These are phyloP conservation scores for Zeus faber DNA, from an alignment of 2,113 vertebrate species.

Conservation along the genomic window DNA sequence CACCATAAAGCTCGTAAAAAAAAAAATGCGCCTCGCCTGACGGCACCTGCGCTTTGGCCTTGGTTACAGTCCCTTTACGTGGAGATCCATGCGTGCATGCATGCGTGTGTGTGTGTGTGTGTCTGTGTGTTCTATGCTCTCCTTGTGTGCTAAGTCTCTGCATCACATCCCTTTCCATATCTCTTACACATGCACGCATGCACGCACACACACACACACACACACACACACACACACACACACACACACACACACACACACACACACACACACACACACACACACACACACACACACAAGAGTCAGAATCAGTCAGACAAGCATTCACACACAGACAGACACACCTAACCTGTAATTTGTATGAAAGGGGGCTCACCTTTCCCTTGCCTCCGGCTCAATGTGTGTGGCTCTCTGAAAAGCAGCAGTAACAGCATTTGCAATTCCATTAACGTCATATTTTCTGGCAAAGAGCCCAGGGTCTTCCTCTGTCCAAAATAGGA, in stretches of 20 bases:
- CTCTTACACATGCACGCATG: neutral
- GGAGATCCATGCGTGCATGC: neutral
- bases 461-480: constrained; percentile 18
- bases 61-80: constrained; percentile 18
- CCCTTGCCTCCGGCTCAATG: constrained; percentile 58
- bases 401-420: constrained; percentile 57
- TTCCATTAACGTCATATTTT: constrained; percentile 54
- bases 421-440: constrained; percentile 57
- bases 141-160: too few relatives aligned
- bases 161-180: neutral
- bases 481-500: neutral
- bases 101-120: constrained; percentile 16
- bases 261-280: constrained; percentile 21
- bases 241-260: constrained; percentile 19
- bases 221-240: constrained; percentile 18
- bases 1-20: constrained; percentile 58
- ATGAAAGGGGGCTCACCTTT: constrained; percentile 50
- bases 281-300: neutral
- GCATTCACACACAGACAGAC: constrained; percentile 49
- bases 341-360: constrained; percentile 72
- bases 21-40: constrained; percentile 31
- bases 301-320: constrained; percentile 46
- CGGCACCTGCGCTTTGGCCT: constrained; percentile 59
- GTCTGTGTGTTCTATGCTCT: too few relatives aligned
- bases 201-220: constrained; percentile 3